Percentiles rank a stretch among this genome's conserved stretches.
Evolutionary conservation across 2,888 invertebrate genomes (phyloP).

Genomic region (Brassicogethes aeneus): DNA sequence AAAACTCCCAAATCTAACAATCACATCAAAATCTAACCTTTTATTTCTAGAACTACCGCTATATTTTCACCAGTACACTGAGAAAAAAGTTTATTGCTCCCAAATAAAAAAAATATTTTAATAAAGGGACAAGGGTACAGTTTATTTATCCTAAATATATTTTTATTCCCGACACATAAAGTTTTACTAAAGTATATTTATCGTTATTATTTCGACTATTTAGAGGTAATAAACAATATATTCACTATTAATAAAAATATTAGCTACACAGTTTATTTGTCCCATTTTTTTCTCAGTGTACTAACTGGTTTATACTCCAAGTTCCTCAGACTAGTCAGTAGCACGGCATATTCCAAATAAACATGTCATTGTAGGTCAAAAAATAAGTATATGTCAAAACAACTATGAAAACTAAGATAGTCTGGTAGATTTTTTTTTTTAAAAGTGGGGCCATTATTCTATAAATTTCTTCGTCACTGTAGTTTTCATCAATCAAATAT

Average conservation of each 20-base stretch:
- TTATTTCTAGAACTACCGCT: conserved; percentile 65
- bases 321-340: conserved; percentile 75
- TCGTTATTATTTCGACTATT: no score
- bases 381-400: conserved; percentile 42
- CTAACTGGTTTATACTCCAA: conserved; percentile 66
- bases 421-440: conserved; percentile 3
- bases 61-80: conserved; percentile 59
- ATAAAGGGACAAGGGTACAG: not conserved
- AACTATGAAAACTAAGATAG: not conserved
- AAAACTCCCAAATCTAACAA: not conserved
- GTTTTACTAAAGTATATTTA: no score
- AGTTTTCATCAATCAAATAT: conserved; percentile 58
- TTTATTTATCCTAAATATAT: not conserved
- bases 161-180: no score
- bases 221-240: no score
- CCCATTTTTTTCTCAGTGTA: no score
- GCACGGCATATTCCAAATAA: conserved; percentile 63
- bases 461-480: conserved; percentile 59
- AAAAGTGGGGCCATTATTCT: conserved; percentile 43
- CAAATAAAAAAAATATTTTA: not conserved
- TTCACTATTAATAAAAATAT: no score
- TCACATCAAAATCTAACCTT: conserved; percentile 9
- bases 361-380: conserved; percentile 50
- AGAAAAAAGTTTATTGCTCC: no score
- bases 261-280: no score